Conservation (phyloP, 2,797 vertebrate species). For the Alectoris magna region DNA sequence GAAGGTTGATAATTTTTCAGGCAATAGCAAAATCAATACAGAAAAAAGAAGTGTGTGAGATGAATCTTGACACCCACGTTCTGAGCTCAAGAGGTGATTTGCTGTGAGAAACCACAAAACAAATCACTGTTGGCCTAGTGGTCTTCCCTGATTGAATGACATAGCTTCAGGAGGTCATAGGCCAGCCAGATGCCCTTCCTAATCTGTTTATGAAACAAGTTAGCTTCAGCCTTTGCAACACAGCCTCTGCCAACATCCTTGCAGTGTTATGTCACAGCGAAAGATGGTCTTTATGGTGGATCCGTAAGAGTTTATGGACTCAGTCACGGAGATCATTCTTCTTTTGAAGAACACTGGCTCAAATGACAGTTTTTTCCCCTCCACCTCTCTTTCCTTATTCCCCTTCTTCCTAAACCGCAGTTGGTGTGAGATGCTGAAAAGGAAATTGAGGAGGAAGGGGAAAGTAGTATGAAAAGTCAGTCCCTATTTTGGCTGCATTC, state of each 20-base stretch:
- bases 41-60: background rate
- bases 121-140: background rate
- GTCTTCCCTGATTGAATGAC: background rate
- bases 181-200: background rate
- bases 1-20: background rate
- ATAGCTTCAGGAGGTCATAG: background rate
- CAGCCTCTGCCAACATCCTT: background rate
- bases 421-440: background rate
- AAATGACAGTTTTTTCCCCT: background rate
- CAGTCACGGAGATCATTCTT: background rate
- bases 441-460: background rate
- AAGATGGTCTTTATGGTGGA: background rate
- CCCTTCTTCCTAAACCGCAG: background rate
- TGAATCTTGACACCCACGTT: slow-evolving; percentile 20
- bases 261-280: rapidly evolving
- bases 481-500: background rate
- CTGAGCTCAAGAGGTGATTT: background rate
- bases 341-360: background rate
- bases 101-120: slow-evolving; percentile 3
- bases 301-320: background rate
- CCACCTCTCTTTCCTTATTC: background rate
- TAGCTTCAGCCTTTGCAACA: background rate
- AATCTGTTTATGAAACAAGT: background rate
- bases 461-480: background rate
- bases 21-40: background rate